Conservation (phyloP, 2,797 vertebrate species). For the Hafferia zeledoni region DNA sequence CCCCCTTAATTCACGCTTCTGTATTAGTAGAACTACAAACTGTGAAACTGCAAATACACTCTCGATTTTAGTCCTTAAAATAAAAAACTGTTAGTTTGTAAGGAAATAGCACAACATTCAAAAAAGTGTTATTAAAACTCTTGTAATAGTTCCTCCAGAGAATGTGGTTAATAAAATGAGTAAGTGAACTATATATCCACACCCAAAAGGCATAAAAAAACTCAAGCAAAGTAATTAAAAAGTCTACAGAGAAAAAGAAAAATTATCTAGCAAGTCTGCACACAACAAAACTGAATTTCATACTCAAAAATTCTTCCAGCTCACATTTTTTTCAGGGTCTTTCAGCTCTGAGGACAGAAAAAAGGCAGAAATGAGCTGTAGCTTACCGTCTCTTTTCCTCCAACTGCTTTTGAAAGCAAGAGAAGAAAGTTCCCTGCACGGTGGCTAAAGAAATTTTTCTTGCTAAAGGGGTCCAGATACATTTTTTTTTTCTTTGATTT, state of each 20-base stretch:
- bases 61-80: constrained; percentile 23
- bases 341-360: constrained; percentile 65
- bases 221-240: neutral
- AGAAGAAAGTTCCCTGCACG: neutral
- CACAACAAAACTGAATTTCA: constrained; percentile 47
- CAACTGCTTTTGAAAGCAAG: neutral
- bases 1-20: neutral
- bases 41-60: neutral
- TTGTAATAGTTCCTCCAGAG: neutral
- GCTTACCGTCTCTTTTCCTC: neutral
- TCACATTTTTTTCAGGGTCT: constrained; percentile 54
- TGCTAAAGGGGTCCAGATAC: neutral
- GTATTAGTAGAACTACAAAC: constrained; percentile 2
- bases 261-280: constrained; percentile 37
- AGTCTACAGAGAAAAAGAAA: constrained; percentile 13
- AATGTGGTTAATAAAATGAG: constrained; percentile 39
- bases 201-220: neutral
- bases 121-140: neutral
- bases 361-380: constrained; percentile 42
- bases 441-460: neutral
- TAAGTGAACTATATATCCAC: constrained; percentile 27
- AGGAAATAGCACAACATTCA: constrained; percentile 14
- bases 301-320: constrained; percentile 63
- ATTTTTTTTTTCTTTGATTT: neutral
- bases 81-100: constrained; percentile 31